Evolutionary conservation across 2,888 invertebrate genomes (phyloP).

Genomic region (Cyaniris semiargus): DNA sequence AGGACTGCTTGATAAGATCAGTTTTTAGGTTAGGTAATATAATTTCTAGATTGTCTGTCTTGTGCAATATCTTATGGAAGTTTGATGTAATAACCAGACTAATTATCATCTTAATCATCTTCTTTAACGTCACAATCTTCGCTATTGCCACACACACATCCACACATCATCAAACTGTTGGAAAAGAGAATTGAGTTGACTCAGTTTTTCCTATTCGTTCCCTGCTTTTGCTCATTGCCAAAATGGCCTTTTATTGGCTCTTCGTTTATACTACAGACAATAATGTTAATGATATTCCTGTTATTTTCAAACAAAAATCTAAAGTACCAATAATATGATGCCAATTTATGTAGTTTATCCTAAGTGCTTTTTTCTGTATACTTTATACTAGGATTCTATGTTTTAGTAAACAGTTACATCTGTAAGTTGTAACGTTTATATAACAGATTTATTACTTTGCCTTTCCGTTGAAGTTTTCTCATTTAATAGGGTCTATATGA

Average conservation of each 20-base stretch:
- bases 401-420: neutral
- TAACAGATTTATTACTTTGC: neutral
- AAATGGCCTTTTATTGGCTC: too few species aligned
- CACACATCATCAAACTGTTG: neutral
- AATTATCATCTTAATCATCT: neutral
- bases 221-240: too few species aligned
- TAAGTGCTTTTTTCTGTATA: too few species aligned
- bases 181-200: neutral
- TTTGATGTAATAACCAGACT: neutral
- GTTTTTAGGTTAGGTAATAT: neutral
- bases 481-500: neutral
- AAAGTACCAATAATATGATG: too few species aligned
- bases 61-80: neutral
- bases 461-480: neutral
- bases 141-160: too few species aligned
- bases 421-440: neutral
- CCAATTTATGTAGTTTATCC: too few species aligned
- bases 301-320: too few species aligned
- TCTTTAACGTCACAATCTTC: neutral
- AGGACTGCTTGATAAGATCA: slow-evolving; percentile 8
- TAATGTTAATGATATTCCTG: too few species aligned
- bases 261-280: too few species aligned
- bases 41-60: neutral
- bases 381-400: neutral
- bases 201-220: too few species aligned